These are phyloP conservation scores for Steinernema khuongi DNA, from an alignment of 1,140 invertebrate genomes.

Conservation along the genomic window DNA sequence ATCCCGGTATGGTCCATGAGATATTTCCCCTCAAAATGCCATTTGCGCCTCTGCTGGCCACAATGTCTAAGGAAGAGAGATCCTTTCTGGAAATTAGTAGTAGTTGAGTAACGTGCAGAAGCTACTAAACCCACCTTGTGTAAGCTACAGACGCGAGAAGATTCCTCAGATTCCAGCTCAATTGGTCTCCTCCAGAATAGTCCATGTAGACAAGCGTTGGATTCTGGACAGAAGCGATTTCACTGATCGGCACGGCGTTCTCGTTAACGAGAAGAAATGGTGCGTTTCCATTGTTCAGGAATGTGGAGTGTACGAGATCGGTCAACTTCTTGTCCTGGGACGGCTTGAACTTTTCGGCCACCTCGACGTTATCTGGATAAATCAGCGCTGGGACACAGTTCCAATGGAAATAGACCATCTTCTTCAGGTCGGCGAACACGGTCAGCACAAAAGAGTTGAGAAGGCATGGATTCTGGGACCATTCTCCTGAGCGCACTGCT, in stretches of 20 bases:
- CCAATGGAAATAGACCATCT: not conserved
- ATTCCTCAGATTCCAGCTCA: not conserved
- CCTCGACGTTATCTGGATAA: not conserved
- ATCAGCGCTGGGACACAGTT: not conserved
- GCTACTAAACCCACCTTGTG: not conserved
- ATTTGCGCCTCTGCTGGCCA: not conserved
- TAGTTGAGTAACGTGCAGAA: no score
- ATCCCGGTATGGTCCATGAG: not conserved
- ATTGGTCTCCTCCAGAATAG: not conserved
- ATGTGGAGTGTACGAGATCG: not conserved
- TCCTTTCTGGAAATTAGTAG: not conserved
- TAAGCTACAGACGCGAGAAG: not conserved
- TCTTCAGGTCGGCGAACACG: slow-evolving; percentile 10
- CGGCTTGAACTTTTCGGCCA: not conserved
- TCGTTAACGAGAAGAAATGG: not conserved
- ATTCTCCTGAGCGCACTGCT: not conserved
- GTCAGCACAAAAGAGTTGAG: not conserved
- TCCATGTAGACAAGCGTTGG: not conserved
- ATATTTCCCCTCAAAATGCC: not conserved
- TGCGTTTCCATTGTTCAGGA: not conserved
- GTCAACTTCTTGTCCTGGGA: not conserved
- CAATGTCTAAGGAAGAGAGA: not conserved
- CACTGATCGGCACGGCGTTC: not conserved
- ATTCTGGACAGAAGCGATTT: not conserved
- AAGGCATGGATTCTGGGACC: not conserved